Evolutionary conservation across 1,140 invertebrate species (phyloP).

Genomic region (Polypedilum pembai): DNA sequence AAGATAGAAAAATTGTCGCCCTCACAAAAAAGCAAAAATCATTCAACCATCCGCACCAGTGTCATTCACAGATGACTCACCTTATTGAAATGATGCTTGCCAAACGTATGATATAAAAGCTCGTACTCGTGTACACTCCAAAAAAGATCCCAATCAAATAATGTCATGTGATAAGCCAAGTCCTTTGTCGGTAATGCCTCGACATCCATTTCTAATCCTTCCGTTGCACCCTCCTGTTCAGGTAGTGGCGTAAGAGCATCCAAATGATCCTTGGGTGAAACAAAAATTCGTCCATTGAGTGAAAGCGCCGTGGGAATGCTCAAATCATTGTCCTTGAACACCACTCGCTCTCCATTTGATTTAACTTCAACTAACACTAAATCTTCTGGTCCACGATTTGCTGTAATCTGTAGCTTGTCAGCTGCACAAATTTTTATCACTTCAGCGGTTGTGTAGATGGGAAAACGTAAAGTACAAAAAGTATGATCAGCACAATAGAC

Average conservation of each 20-base stretch:
- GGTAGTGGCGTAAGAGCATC: slow-evolving; percentile 70
- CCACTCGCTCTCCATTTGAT: slow-evolving; percentile 63
- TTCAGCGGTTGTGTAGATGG: slow-evolving; percentile 64
- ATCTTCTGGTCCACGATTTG: slow-evolving; percentile 53
- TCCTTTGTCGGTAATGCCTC: slow-evolving; percentile 74
- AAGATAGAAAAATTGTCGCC: too few relatives aligned
- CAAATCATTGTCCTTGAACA: slow-evolving; percentile 70
- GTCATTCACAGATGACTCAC: slow-evolving; percentile 32
- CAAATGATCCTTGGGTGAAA: slow-evolving; percentile 71
- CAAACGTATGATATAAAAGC: slow-evolving; percentile 74
- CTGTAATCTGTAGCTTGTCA: slow-evolving; percentile 62
- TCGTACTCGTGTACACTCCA: slow-evolving; percentile 78
- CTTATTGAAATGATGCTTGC: slow-evolving; percentile 64
- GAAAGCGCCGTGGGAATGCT: slow-evolving; percentile 67
- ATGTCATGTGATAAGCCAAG: slow-evolving; percentile 73
- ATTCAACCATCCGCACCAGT: background rate
- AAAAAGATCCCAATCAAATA: slow-evolving; percentile 78
- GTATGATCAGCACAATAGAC: slow-evolving; percentile 82
- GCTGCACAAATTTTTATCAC: slow-evolving; percentile 65
- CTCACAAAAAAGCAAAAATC: background rate
- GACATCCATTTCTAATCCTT: slow-evolving; percentile 59
- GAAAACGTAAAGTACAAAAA: slow-evolving; percentile 69
- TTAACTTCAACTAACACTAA: slow-evolving; percentile 74
- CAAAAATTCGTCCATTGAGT: slow-evolving; percentile 72
- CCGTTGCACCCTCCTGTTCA: slow-evolving; percentile 67